Evolutionary conservation across 2,888 invertebrate genomes (phyloP), one percentile per base, ranked within the genome.

Genomic region (Drosophila macrothrix): DNA sequence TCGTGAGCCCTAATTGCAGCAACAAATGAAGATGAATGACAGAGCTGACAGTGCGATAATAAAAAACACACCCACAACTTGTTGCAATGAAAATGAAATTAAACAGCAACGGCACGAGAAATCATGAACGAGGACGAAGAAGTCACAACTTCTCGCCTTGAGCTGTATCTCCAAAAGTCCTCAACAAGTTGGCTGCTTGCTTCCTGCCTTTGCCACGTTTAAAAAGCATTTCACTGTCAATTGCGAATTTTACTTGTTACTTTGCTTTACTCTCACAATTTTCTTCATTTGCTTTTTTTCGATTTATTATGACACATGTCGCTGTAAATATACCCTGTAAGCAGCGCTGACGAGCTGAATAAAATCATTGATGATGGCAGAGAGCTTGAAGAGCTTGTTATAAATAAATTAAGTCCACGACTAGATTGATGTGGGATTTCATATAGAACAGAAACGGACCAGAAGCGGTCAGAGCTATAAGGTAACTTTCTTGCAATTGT

Each of bases 201-300:
- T 59, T 35, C 35, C 58, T n/a, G 29, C 5, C 31, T 35, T 12
- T n/a, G 33, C 59, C 59, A 72, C 73, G 74, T 80, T 87, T 83
- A 79, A 87, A 87, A 87, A 74, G 73, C 84, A 83, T 84, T 88
- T 87, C 78, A 79, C 75, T 83, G 84, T 87, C 87, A 88, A 88
- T 88, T 88, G 87, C 67, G 73, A 66, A 73, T 67, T 78, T 56
- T 58, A 67, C 64, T 65, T 71, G 67, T 68, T 53, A 41, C 66
- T 65, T 65, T 64, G 64, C 66, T 63, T 70, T 63, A 52, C 67
- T 71, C 71, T 62, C 43, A 60, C 58, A 49, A 50, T 68, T 66
- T 60, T 62, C 66, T 43, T 31, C 50, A 37, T 33, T 53, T 49
- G 22, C 6, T 67, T 50, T 61, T 37, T 53, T 54, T 37, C 7